phyloP scores from a whole-genome alignment of 2,797 vertebrate genomes.

The Aplochiton taeniatus region DNA sequence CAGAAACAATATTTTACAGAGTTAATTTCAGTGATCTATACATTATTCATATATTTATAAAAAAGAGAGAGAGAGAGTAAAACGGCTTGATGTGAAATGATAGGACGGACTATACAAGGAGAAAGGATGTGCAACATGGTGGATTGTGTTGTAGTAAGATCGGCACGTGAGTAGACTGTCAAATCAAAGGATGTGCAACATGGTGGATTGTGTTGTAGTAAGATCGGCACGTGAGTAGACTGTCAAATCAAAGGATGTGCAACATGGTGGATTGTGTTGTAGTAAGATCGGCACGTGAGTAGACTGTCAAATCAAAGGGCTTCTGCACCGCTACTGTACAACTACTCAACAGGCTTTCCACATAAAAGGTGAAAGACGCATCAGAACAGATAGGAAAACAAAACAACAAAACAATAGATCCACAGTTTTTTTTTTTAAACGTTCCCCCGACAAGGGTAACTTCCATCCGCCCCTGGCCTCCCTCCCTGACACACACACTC shows the following conservation, averaged over 20 bases:
- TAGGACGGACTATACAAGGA: slow-evolving; percentile 94
- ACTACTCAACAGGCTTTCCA: slow-evolving; percentile 64
- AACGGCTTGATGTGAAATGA: slow-evolving; percentile 90
- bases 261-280: slow-evolving; percentile 29
- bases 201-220: slow-evolving; percentile 35
- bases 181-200: slow-evolving; percentile 66
- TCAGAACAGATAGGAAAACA: slow-evolving; percentile 50
- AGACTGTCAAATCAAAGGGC: slow-evolving; percentile 62
- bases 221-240: slow-evolving; percentile 49
- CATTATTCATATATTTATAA: slow-evolving; percentile 99
- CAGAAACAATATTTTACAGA: slow-evolving; percentile 99
- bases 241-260: slow-evolving; percentile 67
- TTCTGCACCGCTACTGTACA: slow-evolving; percentile 65
- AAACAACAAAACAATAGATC: slow-evolving; percentile 65
- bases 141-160: slow-evolving; percentile 57
- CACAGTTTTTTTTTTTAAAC: slow-evolving; percentile 72
- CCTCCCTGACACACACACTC: slow-evolving; percentile 41
- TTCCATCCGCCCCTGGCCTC: slow-evolving; percentile 37
- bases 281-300: slow-evolving; percentile 50
- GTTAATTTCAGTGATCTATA: slow-evolving; percentile 99
- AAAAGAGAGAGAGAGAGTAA: slow-evolving; percentile 81
- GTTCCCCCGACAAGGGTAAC: slow-evolving; percentile 60
- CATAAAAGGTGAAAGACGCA: slow-evolving; percentile 64
- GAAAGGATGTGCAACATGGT: slow-evolving; percentile 83
- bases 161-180: slow-evolving; percentile 53